phyloP scores from a whole-genome alignment of 2,797 vertebrate species.

The Odontamblyopus lacepedii region DNA sequence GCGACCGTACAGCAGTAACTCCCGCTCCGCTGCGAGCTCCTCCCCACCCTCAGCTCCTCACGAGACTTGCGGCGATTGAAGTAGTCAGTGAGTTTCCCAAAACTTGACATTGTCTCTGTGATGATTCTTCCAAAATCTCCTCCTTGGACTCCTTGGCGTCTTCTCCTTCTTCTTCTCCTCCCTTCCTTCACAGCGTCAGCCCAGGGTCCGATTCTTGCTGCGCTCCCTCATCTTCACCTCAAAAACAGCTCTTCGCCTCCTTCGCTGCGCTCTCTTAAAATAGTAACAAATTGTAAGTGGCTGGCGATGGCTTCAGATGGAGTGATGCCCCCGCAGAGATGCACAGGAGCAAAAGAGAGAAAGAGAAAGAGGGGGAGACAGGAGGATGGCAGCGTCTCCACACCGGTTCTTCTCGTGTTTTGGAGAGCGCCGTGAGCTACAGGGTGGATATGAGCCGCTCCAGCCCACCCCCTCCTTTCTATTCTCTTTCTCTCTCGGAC shows the following conservation, averaged over 20 bases:
- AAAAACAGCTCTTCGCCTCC: background rate
- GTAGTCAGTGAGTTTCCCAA: constrained; percentile 93
- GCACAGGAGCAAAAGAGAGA: constrained; percentile 29
- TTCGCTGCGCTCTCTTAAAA: constrained; percentile 55
- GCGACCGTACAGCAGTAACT: constrained; percentile 89
- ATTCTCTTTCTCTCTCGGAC: constrained; percentile 13
- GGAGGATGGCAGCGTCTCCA: constrained; percentile 32
- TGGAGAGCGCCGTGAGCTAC: constrained; percentile 46
- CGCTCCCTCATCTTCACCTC: constrained; percentile 38
- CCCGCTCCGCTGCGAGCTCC: constrained; percentile 82
- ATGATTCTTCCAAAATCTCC: constrained; percentile 9
- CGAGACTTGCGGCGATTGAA: constrained; percentile 90
- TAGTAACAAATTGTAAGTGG: constrained; percentile 73
- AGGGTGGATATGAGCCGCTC: constrained; percentile 59
- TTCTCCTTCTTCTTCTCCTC: constrained; percentile 4
- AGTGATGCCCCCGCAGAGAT: constrained; percentile 48
- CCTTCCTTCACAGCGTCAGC: constrained; percentile 25
- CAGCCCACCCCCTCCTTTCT: constrained; percentile 45
- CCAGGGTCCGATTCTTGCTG: constrained; percentile 42
- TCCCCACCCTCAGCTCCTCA: constrained; percentile 82
- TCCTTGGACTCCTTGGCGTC: constrained; percentile 23
- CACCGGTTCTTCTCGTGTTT: constrained; percentile 42
- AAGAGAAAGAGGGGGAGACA: background rate
- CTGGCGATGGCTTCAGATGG: constrained; percentile 58
- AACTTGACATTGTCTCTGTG: constrained; percentile 83